Conservation (phyloP, 2,113 vertebrate species). For the Anoplopoma fimbria region DNA sequence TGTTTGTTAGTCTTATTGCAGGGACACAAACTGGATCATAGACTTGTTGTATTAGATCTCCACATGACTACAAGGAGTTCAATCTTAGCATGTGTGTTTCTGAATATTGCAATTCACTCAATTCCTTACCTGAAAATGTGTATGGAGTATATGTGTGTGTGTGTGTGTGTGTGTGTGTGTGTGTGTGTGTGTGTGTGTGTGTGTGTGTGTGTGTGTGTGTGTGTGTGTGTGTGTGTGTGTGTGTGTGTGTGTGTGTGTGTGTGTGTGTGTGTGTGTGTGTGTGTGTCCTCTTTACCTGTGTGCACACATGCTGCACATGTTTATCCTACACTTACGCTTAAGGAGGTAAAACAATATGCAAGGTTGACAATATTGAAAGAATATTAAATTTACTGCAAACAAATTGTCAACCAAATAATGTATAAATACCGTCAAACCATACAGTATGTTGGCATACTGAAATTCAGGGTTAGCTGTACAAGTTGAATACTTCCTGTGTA, state of each 20-base stretch:
- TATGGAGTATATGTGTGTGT: background rate
- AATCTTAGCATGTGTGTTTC: constrained; percentile 6
- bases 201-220: background rate
- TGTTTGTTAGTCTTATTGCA: background rate
- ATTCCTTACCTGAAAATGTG: constrained; percentile 20
- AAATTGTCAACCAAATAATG: too few species aligned
- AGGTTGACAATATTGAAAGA: background rate
- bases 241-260: background rate
- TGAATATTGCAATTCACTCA: background rate
- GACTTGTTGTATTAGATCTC: constrained; percentile 25
- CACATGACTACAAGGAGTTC: constrained; percentile 32
- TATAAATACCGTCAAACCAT: too few species aligned
- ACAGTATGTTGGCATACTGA: too few species aligned
- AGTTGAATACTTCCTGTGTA: too few species aligned
- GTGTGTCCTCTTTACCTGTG: too few species aligned
- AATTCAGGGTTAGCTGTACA: too few species aligned
- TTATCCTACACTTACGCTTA: constrained; percentile 35
- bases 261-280: background rate
- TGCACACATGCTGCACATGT: too few species aligned
- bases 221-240: background rate
- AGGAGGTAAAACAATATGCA: constrained; percentile 22
- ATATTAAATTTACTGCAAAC: too few species aligned
- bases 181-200: background rate
- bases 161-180: background rate
- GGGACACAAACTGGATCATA: constrained; percentile 3